Base-by-base conservation (phyloP, 2,113 vertebrate genomes). In the Syngnathus floridae region DNA sequence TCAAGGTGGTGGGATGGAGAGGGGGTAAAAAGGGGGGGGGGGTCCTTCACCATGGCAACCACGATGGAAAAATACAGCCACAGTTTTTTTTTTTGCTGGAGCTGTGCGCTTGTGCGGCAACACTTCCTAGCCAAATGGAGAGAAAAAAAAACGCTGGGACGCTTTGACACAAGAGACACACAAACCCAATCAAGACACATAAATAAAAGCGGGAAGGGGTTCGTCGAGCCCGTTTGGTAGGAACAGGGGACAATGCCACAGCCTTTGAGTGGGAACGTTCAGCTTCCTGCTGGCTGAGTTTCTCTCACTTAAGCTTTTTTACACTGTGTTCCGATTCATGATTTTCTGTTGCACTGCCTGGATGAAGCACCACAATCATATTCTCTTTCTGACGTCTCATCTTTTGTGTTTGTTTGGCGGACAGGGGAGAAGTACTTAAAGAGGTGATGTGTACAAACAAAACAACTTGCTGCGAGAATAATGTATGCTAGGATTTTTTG, bases 321-420 rank as follows among this genome's bases (percentile, higher is more conserved):
- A 97, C 94, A 95, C 94, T 95, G 95, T 96, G 95, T 96, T 95
- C 93, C 93, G 92, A 92, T 93, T 95, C 91, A 91, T 89, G 86
- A 90, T 92, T 56, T 93, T 91, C 89, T 91, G 93, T 95, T 95
- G 93, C 94, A 93, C 92, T 95, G 94, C 94, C 94, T 93, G 93
- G 92, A 91, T 90, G 91, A 92, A 91, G 91, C 90, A 92, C 93
- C 92, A 88, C 91, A 92, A 85, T 88, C 87, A 88, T 81, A 68
- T 83, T 87, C 74, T 79, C 72, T 84, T 84, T 86, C 80, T 83
- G 76, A 84, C 64, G 70, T 73, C 71, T 22, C 85, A 85, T 82
- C 71, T 62, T 86, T 80, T 72, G 62, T 87, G 81, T 87, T 79
- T 76, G 85, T 87, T 87, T 86, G 16, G 40, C 74, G 64, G 71